These are phyloP conservation scores for Spilogale gracilis DNA, from an alignment of 2,113 vertebrate genomes.

Conservation along the genomic window DNA sequence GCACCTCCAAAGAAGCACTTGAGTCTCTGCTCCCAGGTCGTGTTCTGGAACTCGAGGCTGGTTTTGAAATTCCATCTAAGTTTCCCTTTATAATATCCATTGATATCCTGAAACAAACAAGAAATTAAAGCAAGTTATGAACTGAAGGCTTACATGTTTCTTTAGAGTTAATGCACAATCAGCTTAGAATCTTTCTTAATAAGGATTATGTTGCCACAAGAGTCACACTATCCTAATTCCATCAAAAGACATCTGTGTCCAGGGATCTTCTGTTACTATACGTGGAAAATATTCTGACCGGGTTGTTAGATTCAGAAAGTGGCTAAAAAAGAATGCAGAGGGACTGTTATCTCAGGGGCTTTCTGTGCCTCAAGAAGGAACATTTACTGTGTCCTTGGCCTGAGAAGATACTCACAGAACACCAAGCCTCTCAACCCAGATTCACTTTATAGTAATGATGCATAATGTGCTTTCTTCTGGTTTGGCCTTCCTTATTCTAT, in stretches of 20 bases:
- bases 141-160: neutral
- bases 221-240: neutral
- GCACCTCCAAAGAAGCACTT: conserved; percentile 87
- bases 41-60: conserved; percentile 86
- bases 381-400: neutral
- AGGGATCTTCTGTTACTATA: neutral
- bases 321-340: neutral
- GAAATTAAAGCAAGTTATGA: conserved; percentile 44
- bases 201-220: conserved; percentile 3
- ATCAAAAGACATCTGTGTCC: neutral
- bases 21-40: conserved; percentile 84
- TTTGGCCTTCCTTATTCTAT: neutral
- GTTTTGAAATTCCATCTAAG: conserved; percentile 90
- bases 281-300: neutral
- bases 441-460: neutral
- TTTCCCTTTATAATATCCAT: conserved; percentile 91
- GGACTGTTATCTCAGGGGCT: neutral
- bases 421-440: neutral
- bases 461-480: neutral
- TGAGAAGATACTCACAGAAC: neutral
- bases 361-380: neutral
- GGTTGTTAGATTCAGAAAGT: neutral
- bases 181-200: conserved; percentile 22
- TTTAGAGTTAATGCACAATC: neutral
- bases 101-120: conserved; percentile 65